Evolutionary conservation across 2,888 invertebrate species (phyloP), one percentile per base, ranked within the genome.

Genomic region (Pandemis corylana): DNA sequence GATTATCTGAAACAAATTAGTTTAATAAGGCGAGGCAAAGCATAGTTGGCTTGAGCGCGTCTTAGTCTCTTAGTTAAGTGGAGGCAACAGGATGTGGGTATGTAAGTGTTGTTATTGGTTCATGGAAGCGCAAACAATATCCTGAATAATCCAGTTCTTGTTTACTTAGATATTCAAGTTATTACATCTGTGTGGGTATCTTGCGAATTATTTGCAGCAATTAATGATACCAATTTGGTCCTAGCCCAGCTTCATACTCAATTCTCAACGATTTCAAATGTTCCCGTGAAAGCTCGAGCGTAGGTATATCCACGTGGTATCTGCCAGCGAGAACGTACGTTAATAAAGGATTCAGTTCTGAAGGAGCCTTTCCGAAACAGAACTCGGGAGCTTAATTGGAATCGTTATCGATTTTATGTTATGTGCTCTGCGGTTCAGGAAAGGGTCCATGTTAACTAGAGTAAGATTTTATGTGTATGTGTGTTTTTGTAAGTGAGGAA

Each of bases 291-390:
- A 41, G 41, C 42, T n/a, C 41, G n/a, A 42, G 7, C 15, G 36
- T 6, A 36, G 15, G 13, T 28, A 28, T 36, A 36, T 36, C 4
- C 44, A n/a, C 51, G 6, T 5, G 5, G 59, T 10, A 59, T 59
- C 20, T 28, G 28, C 12, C 28, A 56, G 15, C 7, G 10, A 59
- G 28, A 20, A 59, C 59, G 28, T 59, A 59, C 59, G 15, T 56
- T 59, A 59, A 59, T 59, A 59, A 64, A 64, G 64, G 64, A 42
- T 15, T 64, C 64, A 13, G 9, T 64, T 59, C 59, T 28, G 12
- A 59, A 59, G 28, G 59, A 59, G 59, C 59, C 59, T 59, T 59
- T 59, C 59, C 28, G 28, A 59, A 59, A 59, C 59, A 59, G 59
- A 59, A 28, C 20, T 59, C 59, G 59, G 28, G 28, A 59, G 59